Evolutionary conservation across 2,113 vertebrate species (phyloP).

Genomic region (Silurus meridionalis): DNA sequence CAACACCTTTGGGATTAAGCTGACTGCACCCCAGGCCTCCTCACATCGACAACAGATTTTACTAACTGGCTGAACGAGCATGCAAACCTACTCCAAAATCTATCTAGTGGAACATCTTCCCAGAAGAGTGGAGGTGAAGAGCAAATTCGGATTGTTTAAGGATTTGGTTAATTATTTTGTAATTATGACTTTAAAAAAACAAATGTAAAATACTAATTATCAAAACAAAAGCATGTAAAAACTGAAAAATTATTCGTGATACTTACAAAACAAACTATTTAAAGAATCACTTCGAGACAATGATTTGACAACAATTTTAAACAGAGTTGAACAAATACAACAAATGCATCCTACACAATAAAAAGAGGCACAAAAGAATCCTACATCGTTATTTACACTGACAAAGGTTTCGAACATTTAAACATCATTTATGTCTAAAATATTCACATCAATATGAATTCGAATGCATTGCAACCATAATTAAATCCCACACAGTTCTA

Average conservation of each 20-base stretch:
- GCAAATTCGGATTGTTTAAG: no score
- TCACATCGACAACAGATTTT: no score
- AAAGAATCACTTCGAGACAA: background rate
- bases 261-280: background rate
- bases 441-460: background rate
- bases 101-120: no score
- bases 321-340: background rate
- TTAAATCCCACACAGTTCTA: background rate
- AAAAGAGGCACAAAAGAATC: background rate
- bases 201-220: background rate
- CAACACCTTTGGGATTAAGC: no score
- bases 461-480: background rate
- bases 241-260: background rate
- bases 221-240: background rate
- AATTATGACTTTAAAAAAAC: background rate
- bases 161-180: background rate
- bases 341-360: background rate
- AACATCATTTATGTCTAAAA: background rate
- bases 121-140: no score
- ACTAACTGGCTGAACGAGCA: no score
- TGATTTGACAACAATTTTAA: background rate
- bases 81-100: no score
- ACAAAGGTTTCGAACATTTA: background rate
- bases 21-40: no score
- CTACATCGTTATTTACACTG: background rate